Evolutionary conservation across 2,888 invertebrate species (phyloP).

Genomic region (Plagodis pulveraria): DNA sequence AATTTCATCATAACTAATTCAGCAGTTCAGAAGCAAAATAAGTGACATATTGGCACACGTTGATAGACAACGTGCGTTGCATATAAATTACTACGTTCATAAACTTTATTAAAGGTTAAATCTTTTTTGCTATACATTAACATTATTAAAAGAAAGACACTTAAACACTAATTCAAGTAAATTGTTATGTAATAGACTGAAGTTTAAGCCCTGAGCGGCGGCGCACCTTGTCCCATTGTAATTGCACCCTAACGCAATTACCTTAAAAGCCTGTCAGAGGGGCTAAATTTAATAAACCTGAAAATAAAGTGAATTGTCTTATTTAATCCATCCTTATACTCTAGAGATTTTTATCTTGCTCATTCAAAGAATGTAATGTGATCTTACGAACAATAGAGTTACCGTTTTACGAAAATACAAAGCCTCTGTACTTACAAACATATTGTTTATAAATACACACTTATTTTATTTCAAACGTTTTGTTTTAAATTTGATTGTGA

Average conservation of each 20-base stretch:
- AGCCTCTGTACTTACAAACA: background rate
- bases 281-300: conserved; percentile 78
- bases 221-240: conserved; percentile 54
- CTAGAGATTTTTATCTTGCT: conserved; percentile 13
- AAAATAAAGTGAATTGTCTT: conserved; percentile 75
- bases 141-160: no score
- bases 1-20: no score
- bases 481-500: no score
- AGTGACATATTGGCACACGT: no score
- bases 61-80: no score
- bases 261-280: conserved; percentile 80
- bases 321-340: conserved; percentile 62
- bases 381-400: background rate
- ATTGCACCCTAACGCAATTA: conserved; percentile 77
- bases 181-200: background rate
- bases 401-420: background rate
- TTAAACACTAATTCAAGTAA: background rate
- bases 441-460: no score
- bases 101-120: no score
- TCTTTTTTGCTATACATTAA: no score
- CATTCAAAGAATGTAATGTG: conserved; percentile 7
- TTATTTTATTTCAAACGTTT: no score
- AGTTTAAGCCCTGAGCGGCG: background rate
- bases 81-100: no score
- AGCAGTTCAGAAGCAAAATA: no score